Base-by-base conservation (phyloP, 2,797 vertebrate genomes). In the Heliangelus exortis region DNA sequence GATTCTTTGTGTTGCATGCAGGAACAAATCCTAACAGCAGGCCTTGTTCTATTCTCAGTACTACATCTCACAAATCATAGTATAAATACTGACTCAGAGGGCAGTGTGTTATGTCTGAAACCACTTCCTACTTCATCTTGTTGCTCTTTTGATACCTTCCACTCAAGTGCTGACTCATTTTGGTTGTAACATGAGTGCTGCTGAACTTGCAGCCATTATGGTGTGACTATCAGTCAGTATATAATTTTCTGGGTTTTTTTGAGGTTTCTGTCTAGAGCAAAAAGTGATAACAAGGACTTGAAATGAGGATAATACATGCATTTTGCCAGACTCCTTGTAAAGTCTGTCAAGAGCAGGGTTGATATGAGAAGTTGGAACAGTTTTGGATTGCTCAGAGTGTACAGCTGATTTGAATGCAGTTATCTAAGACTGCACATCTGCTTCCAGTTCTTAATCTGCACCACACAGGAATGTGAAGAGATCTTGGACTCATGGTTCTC, bases 341-440 rank as follows among this genome's bases (percentile, higher is more conserved):
- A 72, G 28, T 55, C 58, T 88, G 33, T 83, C 55, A 67, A 62
- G 58, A 68, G 55, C 75, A 63, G 67, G 45, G 59, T 76, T 90
- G 55, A 55, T 81, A 14, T 1, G 57, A 92, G 57, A 47, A 45
- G 50, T 28, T 68, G 69, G 26, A 88, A 75, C 15, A 73, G 53
- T 43, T 48, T 84, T 69, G 58, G 31, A 48, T 68, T 86, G 63
- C 80, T 95, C 66, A 57, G 58, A 80, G 51, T 23, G 51, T 74
- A 13, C 41, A 79, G 55, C 57, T 90, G 84, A 57, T 79, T 79
- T 6, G 75, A 90, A 28, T 78, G 58, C 62, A 85, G 5, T 93
- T 95, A 66, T 91, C 31, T 77, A 67, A 86, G 74, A 62, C 77
- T 84, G 25, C 71, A 79, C 66, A 82, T 95, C 77, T 89, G 79